Conservation (phyloP, 2,797 vertebrate species). For the Lerista edwardsae region DNA sequence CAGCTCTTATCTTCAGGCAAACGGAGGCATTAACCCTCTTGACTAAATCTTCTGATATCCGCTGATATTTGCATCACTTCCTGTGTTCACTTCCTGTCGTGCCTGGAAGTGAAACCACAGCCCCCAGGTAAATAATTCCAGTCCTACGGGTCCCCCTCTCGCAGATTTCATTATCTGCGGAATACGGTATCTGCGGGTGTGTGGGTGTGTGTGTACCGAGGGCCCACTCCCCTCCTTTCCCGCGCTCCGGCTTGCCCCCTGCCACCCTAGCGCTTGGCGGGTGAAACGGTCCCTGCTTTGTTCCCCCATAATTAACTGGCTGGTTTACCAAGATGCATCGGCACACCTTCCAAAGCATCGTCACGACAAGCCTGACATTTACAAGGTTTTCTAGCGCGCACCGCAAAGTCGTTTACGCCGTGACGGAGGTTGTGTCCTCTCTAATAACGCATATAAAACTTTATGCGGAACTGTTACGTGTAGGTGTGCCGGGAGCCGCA, state of each 20-base stretch:
- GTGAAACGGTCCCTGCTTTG: neutral
- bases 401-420: constrained; percentile 44
- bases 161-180: too few species aligned
- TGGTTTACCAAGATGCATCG: constrained; percentile 41
- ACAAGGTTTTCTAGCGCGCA: constrained; percentile 5
- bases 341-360: constrained; percentile 11
- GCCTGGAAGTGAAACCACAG: too few species aligned
- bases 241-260: neutral
- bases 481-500: constrained; percentile 1
- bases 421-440: constrained; percentile 42
- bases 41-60: too few species aligned
- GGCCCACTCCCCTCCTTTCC: neutral
- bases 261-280: too few species aligned
- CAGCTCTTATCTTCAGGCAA: too few species aligned
- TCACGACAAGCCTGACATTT: constrained; percentile 9
- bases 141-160: too few species aligned
- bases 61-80: too few species aligned
- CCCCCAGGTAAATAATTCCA: too few species aligned
- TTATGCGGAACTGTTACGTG: constrained; percentile 13
- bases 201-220: too few species aligned
- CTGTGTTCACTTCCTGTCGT: too few species aligned
- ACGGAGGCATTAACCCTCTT: too few species aligned
- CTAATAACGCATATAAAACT: constrained; percentile 50
- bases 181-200: too few species aligned
- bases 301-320: constrained; percentile 35